Percentiles rank a stretch among this genome's conserved stretches.
phyloP scores from a whole-genome alignment of 2,113 vertebrate species.

The Sarotherodon lohbergeri region DNA sequence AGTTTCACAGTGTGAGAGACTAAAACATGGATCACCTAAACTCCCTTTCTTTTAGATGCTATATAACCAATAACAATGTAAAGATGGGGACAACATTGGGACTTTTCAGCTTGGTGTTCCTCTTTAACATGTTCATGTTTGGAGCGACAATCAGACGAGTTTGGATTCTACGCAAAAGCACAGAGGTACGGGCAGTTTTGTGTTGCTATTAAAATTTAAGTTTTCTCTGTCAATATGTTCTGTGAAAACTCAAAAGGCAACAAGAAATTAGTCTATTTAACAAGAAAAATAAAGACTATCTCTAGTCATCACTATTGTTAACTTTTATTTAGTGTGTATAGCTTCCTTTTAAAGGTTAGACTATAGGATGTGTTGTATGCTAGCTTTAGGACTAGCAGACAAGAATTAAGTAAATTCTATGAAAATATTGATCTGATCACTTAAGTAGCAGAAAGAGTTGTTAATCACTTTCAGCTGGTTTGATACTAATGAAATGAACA shows the following conservation, averaged over 20 bases:
- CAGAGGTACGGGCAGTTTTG: not conserved
- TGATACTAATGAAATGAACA: too few relatives aligned
- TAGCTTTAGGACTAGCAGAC: too few relatives aligned
- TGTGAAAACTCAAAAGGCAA: not conserved
- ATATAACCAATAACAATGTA: not conserved
- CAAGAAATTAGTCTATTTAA: not conserved
- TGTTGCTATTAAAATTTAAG: rapidly evolving
- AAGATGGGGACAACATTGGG: not conserved
- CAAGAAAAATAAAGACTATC: not conserved
- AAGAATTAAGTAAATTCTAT: not conserved
- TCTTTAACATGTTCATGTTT: not conserved
- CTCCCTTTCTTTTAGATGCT: conserved; percentile 27
- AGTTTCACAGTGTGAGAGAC: not conserved
- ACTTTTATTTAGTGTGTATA: not conserved
- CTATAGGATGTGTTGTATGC: too few relatives aligned
- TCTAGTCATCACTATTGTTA: rapidly evolving
- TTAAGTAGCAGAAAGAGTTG: too few relatives aligned
- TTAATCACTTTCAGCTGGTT: not conserved
- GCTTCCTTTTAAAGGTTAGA: not conserved
- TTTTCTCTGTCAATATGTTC: not conserved
- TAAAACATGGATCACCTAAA: rapidly evolving
- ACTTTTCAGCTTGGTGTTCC: not conserved
- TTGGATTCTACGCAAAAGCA: rapidly evolving
- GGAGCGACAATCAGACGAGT: not conserved
- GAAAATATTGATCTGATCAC: too few relatives aligned